Percentiles rank a stretch among this genome's conserved stretches.
Conservation (phyloP, 92 coral and sea anemone species). For the Phenganax stokvisi region DNA sequence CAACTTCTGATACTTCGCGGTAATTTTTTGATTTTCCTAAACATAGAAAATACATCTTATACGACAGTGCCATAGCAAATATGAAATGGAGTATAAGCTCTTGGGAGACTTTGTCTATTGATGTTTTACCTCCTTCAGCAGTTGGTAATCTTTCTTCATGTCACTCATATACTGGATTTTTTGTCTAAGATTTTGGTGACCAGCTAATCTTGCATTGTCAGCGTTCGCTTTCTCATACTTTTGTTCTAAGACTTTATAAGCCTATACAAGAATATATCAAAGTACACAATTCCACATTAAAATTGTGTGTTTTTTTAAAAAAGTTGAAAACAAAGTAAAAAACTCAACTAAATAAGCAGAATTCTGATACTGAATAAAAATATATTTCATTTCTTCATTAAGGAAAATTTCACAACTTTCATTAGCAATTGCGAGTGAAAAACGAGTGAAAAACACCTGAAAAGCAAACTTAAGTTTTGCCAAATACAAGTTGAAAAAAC, state of each 20-base stretch:
- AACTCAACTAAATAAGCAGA: no score
- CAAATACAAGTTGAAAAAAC: not conserved
- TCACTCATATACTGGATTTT: constrained; percentile 73
- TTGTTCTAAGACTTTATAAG: constrained; percentile 12
- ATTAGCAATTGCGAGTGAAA: no score
- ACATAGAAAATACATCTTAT: not conserved
- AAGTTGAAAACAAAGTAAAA: not conserved
- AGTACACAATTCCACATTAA: not conserved
- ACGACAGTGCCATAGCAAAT: not conserved
- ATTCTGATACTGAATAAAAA: no score
- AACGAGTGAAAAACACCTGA: no score
- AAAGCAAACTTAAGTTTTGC: not conserved
- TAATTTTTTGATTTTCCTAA: constrained; percentile 23
- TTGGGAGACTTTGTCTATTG: no score
- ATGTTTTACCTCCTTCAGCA: constrained; percentile 24
- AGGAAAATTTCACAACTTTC: no score
- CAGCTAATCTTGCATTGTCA: constrained; percentile 70
- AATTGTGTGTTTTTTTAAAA: not conserved
- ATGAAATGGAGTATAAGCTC: not conserved
- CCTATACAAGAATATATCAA: not conserved
- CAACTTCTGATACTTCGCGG: constrained; percentile 17
- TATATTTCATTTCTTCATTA: no score
- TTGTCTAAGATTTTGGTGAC: constrained; percentile 89
- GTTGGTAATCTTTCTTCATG: constrained; percentile 61
- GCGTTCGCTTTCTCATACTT: constrained; percentile 53